Evolutionary conservation across 2,888 invertebrate species (phyloP), one percentile per base, ranked within the genome.

Genomic region (Lamellibrachia satsuma): DNA sequence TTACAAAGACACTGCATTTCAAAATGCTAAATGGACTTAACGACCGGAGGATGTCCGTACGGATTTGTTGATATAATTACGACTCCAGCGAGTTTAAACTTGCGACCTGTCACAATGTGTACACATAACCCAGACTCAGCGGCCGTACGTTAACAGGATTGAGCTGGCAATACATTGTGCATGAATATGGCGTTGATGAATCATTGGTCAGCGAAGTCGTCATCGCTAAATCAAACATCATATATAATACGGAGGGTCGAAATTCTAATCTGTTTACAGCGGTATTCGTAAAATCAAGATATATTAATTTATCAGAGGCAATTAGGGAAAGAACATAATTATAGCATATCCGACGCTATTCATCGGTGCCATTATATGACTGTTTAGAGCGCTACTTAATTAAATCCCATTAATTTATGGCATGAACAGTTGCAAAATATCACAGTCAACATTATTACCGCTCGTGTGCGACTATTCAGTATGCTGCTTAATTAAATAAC

Each of bases 371-470:
- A 39, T 39, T 39, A 39, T 15, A n/a, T 22, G 6, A 22, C 75
- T 75, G 57, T 57, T 57, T 57, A 57, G 75, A 75, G 75, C n/a
- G 75, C 75, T 75, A 22, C 75, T 75, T 75, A 75, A 75, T 75
- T 75, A 75, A 75, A 75, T 75, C 75, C 22, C 22, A 22, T 75
- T 75, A 75, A 75, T 75, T 75, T 75, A 75, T 75, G 75, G 75
- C 75, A 22, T 75, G 75, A 75, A 15, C 75, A 75, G 11, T 75
- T 15, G n/a, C 75, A 75, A 11, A 75, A n/a, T 22, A n/a, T 22
- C 15, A 6, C 22, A n/a, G 2, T 75, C 22, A 22, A 22, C n/a
- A n/a, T 75, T 22, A 6, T 75, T 15, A 75, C 11, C 75, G 39
- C 15, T 75, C n/a, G 75, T n/a, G 75, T 75, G 75, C 6, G 22